Conservation (phyloP, 2,888 invertebrate genomes). For the Heliconius sara region DNA sequence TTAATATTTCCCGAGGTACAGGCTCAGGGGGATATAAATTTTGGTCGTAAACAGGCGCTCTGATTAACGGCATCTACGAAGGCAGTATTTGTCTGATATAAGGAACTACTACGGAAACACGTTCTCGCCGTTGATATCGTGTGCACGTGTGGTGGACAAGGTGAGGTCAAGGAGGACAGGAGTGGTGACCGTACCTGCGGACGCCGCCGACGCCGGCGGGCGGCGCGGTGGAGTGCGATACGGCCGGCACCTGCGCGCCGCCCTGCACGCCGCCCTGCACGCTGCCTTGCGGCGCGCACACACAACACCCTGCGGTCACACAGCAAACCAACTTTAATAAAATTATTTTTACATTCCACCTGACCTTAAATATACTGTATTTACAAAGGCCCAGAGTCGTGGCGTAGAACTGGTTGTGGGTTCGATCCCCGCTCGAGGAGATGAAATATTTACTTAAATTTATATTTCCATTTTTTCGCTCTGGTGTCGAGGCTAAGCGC, state of each 20-base stretch:
- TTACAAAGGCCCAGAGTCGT: too few species aligned
- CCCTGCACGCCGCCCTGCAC: constrained; percentile 82
- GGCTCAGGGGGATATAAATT: constrained; percentile 26
- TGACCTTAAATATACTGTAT: not conserved
- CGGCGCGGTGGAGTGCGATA: constrained; percentile 79
- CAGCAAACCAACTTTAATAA: constrained; percentile 6
- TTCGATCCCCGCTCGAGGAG: too few species aligned
- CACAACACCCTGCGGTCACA: constrained; percentile 76
- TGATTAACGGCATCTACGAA: constrained; percentile 19
- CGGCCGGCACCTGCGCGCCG: constrained; percentile 81
- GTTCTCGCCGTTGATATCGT: constrained; percentile 18
- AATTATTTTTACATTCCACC: constrained; percentile 9
- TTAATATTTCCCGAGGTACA: constrained; percentile 20
- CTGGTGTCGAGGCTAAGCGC: too few species aligned
- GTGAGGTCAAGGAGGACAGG: not conserved
- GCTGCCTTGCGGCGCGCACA: constrained; percentile 85
- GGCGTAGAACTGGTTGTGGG: too few species aligned
- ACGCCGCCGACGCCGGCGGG: constrained; percentile 85
- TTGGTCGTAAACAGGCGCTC: constrained; percentile 21
- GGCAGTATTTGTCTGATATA: constrained; percentile 20
- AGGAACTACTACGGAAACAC: constrained; percentile 25
- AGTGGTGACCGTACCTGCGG: constrained; percentile 71
- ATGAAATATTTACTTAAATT: too few species aligned
- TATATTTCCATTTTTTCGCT: too few species aligned
- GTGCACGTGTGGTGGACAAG: constrained; percentile 22